Conservation (phyloP, 2,113 vertebrate species). For the Leiothrix lutea region DNA sequence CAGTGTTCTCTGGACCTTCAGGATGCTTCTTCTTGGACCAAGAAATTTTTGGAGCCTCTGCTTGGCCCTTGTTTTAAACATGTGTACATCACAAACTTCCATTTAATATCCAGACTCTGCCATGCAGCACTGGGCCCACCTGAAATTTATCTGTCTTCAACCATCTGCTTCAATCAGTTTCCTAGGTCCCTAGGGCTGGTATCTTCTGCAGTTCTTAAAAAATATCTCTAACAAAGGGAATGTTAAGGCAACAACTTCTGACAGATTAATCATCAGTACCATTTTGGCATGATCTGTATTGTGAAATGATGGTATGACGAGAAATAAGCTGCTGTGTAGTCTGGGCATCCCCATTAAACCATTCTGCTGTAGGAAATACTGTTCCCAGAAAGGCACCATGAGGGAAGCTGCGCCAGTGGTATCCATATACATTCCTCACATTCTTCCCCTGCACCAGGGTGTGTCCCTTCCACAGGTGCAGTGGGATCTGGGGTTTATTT, state of each 20-base stretch:
- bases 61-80: background rate
- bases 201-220: background rate
- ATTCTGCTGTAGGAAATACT: background rate
- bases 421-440: background rate
- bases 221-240: background rate
- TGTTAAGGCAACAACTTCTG: background rate
- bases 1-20: background rate
- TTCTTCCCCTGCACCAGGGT: background rate
- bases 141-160: background rate
- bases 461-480: background rate
- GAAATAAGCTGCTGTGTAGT: background rate
- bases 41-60: background rate
- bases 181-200: background rate
- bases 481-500: fast-evolving
- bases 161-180: background rate
- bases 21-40: background rate
- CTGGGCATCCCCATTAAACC: background rate
- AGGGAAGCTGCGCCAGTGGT: background rate
- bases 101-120: background rate
- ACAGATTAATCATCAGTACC: background rate
- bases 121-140: background rate
- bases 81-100: background rate
- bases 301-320: background rate
- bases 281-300: background rate
- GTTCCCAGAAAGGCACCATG: background rate